Evolutionary conservation across 2,888 invertebrate species (phyloP), one percentile per base, ranked within the genome.

Genomic region (Drosophila ochracea): DNA sequence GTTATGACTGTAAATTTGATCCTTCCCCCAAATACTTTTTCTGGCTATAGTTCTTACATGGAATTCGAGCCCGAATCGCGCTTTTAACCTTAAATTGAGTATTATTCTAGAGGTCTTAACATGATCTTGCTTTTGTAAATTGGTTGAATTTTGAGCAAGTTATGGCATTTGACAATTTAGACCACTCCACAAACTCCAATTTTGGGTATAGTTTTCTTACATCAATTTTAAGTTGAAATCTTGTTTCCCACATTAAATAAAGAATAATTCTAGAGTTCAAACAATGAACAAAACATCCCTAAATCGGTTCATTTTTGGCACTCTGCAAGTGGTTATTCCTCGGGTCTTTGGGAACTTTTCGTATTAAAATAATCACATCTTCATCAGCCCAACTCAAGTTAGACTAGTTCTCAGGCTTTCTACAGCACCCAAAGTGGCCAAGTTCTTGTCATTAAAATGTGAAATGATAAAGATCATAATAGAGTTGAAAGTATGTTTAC

Each of bases 401-500:
- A 25, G 47, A 16, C 47, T 4, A 7, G 4, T 47, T 47, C 47
- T 47, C 47, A 47, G 47, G 16, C 41, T 30, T 52, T 53, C 25
- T 41, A 53, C 30, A 2, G 21, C 6, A 55, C 55, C 49, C 9
- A 28, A 54, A 13, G 25, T n/a, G 1, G 6, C 9, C 13, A 9
- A 28, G 11, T 41, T 19, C 9, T 41, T n/a, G 35, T 7, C 3
- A 37, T 60, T 31, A 9, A 31, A 31, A 31, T 31, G 31, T 31
- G 31, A 31, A 25, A 33, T 68, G 35, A n/a, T 28, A 6, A 25
- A 53, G 35, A 43, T 53, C 43, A 67, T 43, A 53, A 69, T 28
- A 0, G 28, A 47, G 25, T n/a, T 16, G 25, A 58, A 52, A 57
- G 25, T 30, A 30, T 52, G 33, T 52, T 58, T 67, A 39, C 19